Evolutionary conservation across 2,888 invertebrate species (phyloP).

Genomic region (Caradrina clavipalpis): DNA sequence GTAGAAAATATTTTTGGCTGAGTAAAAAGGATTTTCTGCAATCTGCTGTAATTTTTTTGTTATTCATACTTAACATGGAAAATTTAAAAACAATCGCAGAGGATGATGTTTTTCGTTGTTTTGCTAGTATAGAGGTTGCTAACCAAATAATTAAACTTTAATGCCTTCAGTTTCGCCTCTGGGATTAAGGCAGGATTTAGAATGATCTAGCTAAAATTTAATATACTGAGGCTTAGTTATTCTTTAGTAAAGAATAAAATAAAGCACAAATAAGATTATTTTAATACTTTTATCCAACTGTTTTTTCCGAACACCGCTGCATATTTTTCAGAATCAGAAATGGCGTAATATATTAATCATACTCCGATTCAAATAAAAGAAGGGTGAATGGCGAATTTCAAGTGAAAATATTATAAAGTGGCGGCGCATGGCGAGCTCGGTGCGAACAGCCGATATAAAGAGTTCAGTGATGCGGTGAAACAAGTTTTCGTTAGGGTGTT

Average conservation of each 20-base stretch:
- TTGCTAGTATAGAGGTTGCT: conserved; percentile 10
- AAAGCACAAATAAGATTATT: background rate
- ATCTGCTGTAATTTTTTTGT: background rate
- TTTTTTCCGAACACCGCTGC: conserved; percentile 17
- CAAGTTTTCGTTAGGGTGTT: conserved; percentile 69
- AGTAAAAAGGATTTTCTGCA: background rate
- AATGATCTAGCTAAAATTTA: conserved; percentile 9
- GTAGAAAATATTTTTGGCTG: conserved; percentile 36
- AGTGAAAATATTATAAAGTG: conserved; percentile 63
- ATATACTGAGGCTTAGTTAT: conserved; percentile 3
- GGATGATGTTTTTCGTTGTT: conserved; percentile 8
- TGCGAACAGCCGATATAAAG: conserved; percentile 70
- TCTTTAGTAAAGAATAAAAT: background rate
- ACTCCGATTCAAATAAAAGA: conserved; percentile 38
- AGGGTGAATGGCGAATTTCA: conserved; percentile 35
- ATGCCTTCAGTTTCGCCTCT: conserved; percentile 9
- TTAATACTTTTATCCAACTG: background rate
- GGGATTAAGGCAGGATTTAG: conserved; percentile 6
- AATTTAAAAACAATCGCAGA: conserved; percentile 14
- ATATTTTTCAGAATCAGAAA: conserved; percentile 30
- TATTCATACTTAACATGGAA: background rate
- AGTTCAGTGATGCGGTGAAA: conserved; percentile 73
- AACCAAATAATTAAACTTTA: conserved; percentile 18
- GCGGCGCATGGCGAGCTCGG: conserved; percentile 49
- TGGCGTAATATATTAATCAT: conserved; percentile 41